A percentile compares a stretch with the other conserved stretches of the same genome.
Conservation (phyloP, 37 sponge, comb jelly and placozoan species). For the Halichondria panicea region DNA sequence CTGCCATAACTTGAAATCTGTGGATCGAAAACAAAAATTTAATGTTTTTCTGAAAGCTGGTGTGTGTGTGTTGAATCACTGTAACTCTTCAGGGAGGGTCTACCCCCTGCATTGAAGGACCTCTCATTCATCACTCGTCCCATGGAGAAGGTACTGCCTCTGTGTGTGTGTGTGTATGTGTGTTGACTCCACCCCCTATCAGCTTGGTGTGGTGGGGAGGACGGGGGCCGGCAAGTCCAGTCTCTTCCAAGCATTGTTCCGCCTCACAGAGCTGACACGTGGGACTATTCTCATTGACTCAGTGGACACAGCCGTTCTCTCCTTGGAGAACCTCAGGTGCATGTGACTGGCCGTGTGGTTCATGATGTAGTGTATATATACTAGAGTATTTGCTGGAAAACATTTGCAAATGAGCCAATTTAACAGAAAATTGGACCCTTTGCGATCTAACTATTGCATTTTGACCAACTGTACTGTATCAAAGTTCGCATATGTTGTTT, state of each 20-base stretch:
- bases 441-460: too few species aligned
- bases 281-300: constrained; percentile 86
- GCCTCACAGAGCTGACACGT: constrained; percentile 65
- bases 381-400: not conserved
- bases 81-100: constrained; percentile 45
- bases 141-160: constrained; percentile 74
- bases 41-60: too few species aligned
- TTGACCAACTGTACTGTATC: too few species aligned
- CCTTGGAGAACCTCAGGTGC: constrained; percentile 74
- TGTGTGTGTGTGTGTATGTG: not conserved
- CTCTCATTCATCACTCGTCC: constrained; percentile 58
- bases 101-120: constrained; percentile 63
- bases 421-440: too few species aligned
- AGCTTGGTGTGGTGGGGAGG: constrained; percentile 94
- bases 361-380: not conserved
- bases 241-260: constrained; percentile 86
- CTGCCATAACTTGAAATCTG: too few species aligned
- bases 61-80: too few species aligned
- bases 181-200: not conserved
- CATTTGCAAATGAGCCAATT: not conserved
- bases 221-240: constrained; percentile 99
- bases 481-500: too few species aligned
- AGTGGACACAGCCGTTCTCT: constrained; percentile 64
- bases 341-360: not conserved
- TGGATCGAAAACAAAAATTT: too few species aligned